Evolutionary conservation across 64 coral and sea anemone species (phyloP), one percentile per base, ranked within the genome.

Genomic region (Stichodactyla helianthus): DNA sequence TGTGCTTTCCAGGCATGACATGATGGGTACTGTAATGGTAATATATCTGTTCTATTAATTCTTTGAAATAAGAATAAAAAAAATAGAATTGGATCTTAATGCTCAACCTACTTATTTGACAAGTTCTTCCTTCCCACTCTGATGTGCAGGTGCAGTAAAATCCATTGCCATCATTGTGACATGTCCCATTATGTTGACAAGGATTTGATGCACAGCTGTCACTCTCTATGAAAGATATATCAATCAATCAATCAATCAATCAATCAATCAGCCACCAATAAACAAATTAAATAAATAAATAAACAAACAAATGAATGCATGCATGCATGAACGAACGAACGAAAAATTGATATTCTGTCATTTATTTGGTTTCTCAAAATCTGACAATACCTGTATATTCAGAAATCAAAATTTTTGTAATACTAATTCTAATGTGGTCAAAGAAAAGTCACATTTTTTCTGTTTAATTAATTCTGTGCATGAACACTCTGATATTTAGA

Each of bases 141-240:
- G 88, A 51, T 12, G 85, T 82, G 88, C 94, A 97, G n/a, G 18
- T 79, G 77, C 94, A 97, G 15, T 92, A 91, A 60, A 97, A 93
- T 27, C 62, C 79, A 79, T 18, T 88, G 13, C 83, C 85, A 65
- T 86, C 89, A 68, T 89, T 90, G 20, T 28, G 25, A 87, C 94
- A 97, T 10, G 91, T 97, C 14, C 94, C 94, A 93, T 97, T 97
- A 18, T 97, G 84, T 31, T 90, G 91, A 53, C 94, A 97, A 52
- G 94, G 94, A 15, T 86, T 83, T 28, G 94, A 90, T 14, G 76
- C 70, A 88, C 94, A 97, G 53, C 55, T 83, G 59, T 97, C 57
- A 63, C 93, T 90, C 25, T 51, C 94, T 95, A 82, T 14, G 57
- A 84, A 84, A 77, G 58, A 7, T 11, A 26, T 35, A 74, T 11